phyloP scores from a whole-genome alignment of 35 echinoderm and acorn worm species.

The Ophiothrix spiculata region DNA sequence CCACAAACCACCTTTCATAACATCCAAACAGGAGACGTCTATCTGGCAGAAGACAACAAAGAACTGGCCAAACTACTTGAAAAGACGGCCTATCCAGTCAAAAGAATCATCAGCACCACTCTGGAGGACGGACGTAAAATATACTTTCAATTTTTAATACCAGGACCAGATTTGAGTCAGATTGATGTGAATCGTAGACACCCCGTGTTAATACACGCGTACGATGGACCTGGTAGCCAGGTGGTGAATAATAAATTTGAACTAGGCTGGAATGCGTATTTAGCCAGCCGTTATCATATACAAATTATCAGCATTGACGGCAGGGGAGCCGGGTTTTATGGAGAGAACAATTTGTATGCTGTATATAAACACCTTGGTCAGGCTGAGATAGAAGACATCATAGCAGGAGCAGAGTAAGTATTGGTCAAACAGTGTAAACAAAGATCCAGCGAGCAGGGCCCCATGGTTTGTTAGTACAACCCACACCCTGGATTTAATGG shows the following conservation, averaged over 20 bases:
- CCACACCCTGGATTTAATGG: neutral
- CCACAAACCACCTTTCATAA: slow-evolving; percentile 53
- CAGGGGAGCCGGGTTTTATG: slow-evolving; percentile 61
- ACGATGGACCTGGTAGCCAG: slow-evolving; percentile 65
- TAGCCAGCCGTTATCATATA: slow-evolving; percentile 62
- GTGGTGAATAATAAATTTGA: slow-evolving; percentile 60
- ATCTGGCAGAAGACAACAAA: slow-evolving; percentile 54
- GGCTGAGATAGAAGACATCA: slow-evolving; percentile 68
- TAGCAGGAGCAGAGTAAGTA: slow-evolving; percentile 69
- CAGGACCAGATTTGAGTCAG: slow-evolving; percentile 38
- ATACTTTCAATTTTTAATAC: neutral
- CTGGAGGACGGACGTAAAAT: neutral
- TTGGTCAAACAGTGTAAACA: neutral
- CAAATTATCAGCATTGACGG: slow-evolving; percentile 72
- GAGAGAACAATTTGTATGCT: slow-evolving; percentile 56
- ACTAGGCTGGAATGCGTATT: slow-evolving; percentile 80
- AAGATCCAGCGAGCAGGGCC: neutral
- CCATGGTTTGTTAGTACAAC: neutral
- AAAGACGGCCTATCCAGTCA: slow-evolving; percentile 37
- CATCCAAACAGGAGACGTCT: neutral
- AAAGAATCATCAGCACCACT: neutral
- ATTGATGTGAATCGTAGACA: slow-evolving; percentile 48
- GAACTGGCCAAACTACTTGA: slow-evolving; percentile 30
- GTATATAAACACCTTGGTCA: slow-evolving; percentile 63
- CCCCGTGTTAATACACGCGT: slow-evolving; percentile 65